Evolutionary conservation across 2,113 vertebrate genomes (phyloP).

Genomic region (Ceyx margarethae): DNA sequence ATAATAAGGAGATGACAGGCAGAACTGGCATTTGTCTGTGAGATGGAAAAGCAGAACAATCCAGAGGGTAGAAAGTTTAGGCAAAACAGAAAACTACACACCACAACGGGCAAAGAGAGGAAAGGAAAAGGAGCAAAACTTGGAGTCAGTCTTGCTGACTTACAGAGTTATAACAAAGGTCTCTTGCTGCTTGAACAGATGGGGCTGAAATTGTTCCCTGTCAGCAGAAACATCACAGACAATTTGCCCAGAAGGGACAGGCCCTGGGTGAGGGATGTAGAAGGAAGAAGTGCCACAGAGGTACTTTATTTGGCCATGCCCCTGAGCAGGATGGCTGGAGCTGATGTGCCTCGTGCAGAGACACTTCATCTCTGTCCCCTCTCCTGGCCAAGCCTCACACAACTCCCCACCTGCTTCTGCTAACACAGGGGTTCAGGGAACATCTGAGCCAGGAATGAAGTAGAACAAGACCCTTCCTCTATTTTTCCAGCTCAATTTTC

Average conservation of each 20-base stretch:
- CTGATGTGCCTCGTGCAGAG: background rate
- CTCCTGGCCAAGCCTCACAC: accelerated
- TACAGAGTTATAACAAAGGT: background rate
- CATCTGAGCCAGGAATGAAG: accelerated
- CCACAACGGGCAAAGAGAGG: background rate
- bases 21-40: background rate
- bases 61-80: background rate
- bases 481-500: background rate
- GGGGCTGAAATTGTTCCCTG: background rate
- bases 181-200: background rate
- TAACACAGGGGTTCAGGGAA: accelerated
- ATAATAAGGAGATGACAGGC: background rate
- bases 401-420: background rate
- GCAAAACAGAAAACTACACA: background rate
- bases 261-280: background rate
- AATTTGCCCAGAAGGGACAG: background rate
- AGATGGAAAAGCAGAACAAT: background rate
- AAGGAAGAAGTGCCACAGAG: background rate
- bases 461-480: background rate
- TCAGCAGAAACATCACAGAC: background rate
- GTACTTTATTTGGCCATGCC: background rate
- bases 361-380: background rate
- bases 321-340: accelerated
- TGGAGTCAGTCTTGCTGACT: background rate
- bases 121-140: background rate